Base-by-base conservation (phyloP, 2,888 invertebrate species). In the Diadegma fenestrale region DNA sequence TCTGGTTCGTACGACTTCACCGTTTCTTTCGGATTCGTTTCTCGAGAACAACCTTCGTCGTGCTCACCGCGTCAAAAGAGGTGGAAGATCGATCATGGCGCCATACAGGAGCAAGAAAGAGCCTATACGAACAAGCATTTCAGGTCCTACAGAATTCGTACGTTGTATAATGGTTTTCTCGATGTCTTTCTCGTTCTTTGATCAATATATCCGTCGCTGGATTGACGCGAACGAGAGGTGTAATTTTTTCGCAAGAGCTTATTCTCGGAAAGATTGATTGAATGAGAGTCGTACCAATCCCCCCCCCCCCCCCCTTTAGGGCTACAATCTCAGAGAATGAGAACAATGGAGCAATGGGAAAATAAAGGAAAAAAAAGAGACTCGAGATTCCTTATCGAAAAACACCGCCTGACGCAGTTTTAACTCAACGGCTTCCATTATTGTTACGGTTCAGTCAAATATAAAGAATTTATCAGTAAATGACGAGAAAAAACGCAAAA, bases 221-320 rank as follows among this genome's bases (percentile, higher is more conserved):
- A 75, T 30, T 54, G 73, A 51, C 64, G 76, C 41, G 5, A 71
- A 58, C 26, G 45, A 43, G 69, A 33, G 45, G 41, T 30, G 43
- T 71, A 71, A 41, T 71, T 69, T 76, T 37, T 63, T 76, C 75
- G 64, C 58, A 54, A 48, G 51, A 51, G 41, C 33, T 61, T 26
- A 69, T 33, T 69, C 45, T 69, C 33, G 19, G 76, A 41, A 71
- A 69, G 64, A 72, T 80, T 76, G 84, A 84, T 76, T 41, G 48
- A 61, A 69, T 22, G 58, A 43, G 66, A 37, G 8, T 41, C 22
- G 37, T 30, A 51, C 37, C 76, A 76, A 76, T 51, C n/a, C n/a
- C n/a, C n/a, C n/a, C n/a, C n/a, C n/a, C n/a, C n/a, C n/a, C n/a
- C n/a, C n/a, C n/a, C n/a, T 37, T 66, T 77, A 51, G n/a, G 12